These are phyloP conservation scores for Sterna hirundo DNA, from an alignment of 2,113 vertebrate genomes.

Conservation along the genomic window DNA sequence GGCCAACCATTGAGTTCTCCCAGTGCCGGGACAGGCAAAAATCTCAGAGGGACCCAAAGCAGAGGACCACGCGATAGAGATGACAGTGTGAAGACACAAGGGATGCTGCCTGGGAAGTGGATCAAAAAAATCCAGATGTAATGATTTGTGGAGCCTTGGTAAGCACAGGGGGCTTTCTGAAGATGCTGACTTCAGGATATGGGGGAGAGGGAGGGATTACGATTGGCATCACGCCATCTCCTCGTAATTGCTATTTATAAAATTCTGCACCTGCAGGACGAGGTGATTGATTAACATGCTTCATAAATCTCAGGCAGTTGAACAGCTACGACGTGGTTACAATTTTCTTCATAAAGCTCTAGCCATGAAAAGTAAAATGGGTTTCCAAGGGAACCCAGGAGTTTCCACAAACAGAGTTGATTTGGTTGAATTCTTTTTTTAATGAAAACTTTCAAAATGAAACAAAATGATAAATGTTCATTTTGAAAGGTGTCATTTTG, in stretches of 20 bases:
- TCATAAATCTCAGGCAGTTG: conserved; percentile 25
- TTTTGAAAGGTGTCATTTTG: not conserved
- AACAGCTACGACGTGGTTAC: not conserved
- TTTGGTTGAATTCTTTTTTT: conserved; percentile 16
- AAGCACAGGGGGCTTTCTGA: not conserved
- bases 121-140: not conserved
- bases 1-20: not conserved
- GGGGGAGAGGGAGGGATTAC: not conserved
- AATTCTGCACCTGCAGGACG: conserved; percentile 55
- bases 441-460: conserved; percentile 39
- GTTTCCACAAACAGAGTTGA: conserved; percentile 8
- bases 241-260: conserved; percentile 37
- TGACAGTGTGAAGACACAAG: not conserved
- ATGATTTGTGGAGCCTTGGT: not conserved
- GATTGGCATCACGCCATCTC: conserved; percentile 16
- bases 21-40: not conserved
- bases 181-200: conserved; percentile 39
- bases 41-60: not conserved
- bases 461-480: conserved; percentile 4
- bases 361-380: not conserved
- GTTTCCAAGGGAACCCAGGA: conserved; percentile 46
- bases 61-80: not conserved
- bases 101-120: not conserved
- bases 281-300: conserved; percentile 49
- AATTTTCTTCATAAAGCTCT: conserved; percentile 19